These are phyloP conservation scores for Aelia acuminata DNA, from an alignment of 2,888 invertebrate genomes.

Conservation along the genomic window DNA sequence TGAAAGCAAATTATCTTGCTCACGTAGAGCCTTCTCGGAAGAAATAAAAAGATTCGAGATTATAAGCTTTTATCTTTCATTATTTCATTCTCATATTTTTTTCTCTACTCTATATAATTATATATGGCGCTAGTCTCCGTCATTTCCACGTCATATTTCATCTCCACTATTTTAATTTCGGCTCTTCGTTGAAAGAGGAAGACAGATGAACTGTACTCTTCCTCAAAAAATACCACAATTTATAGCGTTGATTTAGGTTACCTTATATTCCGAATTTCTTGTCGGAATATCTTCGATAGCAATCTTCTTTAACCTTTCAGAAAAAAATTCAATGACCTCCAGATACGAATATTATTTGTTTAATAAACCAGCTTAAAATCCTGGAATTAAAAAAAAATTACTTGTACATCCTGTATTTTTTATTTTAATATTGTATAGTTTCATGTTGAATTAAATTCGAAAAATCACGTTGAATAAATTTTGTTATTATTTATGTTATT, in stretches of 20 bases:
- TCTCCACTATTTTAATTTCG: background rate
- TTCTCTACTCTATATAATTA: background rate
- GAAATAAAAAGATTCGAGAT: conserved; percentile 25
- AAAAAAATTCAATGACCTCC: no score
- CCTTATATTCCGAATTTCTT: background rate
- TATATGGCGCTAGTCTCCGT: conserved; percentile 6
- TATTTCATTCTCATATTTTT: conserved; percentile 35
- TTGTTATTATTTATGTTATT: no score
- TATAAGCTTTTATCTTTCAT: conserved; percentile 41
- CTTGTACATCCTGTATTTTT: no score
- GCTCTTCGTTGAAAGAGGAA: background rate
- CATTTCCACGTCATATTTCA: conserved; percentile 30
- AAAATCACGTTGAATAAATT: no score
- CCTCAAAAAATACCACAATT: background rate
- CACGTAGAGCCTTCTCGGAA: conserved; percentile 1
- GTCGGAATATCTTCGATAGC: background rate
- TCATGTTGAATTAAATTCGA: no score
- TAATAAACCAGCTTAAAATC: no score
- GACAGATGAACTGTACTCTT: background rate
- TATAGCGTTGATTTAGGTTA: background rate
- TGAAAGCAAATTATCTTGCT: conserved; percentile 42
- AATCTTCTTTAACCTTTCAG: background rate
- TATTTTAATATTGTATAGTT: no score
- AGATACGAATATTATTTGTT: no score
- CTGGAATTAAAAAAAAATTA: no score